These are phyloP conservation scores for Ophioninae sp. DNA, from an alignment of 2,888 invertebrate genomes.

Conservation along the genomic window DNA sequence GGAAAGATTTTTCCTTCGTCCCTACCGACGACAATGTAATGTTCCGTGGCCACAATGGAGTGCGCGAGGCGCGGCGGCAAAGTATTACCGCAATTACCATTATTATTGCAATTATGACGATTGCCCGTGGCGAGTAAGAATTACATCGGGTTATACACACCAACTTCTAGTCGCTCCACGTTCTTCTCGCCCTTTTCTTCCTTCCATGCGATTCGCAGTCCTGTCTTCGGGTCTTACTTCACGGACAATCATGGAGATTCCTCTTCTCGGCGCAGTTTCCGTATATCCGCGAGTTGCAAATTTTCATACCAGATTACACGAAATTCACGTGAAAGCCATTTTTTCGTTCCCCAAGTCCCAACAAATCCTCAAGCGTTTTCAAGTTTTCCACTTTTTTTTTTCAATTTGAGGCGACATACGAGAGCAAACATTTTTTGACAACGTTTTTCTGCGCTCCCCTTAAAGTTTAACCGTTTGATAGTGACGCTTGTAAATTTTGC, in stretches of 20 bases:
- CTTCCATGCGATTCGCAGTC: not conserved
- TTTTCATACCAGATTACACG: not conserved
- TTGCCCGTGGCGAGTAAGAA: conserved; percentile 68
- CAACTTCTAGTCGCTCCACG: conserved; percentile 17
- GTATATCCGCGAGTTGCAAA: not conserved
- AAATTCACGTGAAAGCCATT: conserved; percentile 1
- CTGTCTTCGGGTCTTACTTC: not conserved
- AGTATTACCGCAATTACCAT: conserved; percentile 72
- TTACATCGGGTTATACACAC: conserved; percentile 58
- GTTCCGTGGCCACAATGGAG: conserved; percentile 58
- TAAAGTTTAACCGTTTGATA: no score
- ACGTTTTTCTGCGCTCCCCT: no score
- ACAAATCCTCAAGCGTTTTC: not conserved
- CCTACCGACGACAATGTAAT: conserved; percentile 59
- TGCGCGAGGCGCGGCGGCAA: conserved; percentile 55
- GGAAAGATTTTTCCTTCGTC: conserved; percentile 2
- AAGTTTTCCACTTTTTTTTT: not conserved
- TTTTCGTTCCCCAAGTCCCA: not conserved
- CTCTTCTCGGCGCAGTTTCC: conserved; percentile 14
- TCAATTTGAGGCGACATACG: no score
- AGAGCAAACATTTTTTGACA: no score
- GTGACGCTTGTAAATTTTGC: no score
- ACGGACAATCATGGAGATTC: conserved; percentile 13
- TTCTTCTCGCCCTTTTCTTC: conserved; percentile 22
- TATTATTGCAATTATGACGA: conserved; percentile 74